Percentiles rank a stretch among this genome's conserved stretches.
Conservation (phyloP, 1,140 invertebrate species). For the Aphidius ervi region DNA sequence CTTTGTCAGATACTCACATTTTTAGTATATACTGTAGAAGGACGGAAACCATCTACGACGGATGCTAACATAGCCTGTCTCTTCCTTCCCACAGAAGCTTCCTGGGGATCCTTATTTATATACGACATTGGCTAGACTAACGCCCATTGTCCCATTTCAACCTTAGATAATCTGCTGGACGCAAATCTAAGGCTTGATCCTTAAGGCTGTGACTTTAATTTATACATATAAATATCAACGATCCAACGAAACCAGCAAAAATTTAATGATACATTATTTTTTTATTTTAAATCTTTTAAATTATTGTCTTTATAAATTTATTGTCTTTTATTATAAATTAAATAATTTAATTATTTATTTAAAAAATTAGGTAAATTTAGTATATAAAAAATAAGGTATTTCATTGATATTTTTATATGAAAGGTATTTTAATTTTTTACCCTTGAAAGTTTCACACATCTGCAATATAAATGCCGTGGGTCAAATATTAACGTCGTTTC, state of each 20-base stretch:
- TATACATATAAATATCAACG: conserved; percentile 32
- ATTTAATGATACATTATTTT: neutral
- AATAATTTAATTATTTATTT: no score
- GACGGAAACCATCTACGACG: conserved; percentile 30
- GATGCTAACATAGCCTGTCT: conserved; percentile 19
- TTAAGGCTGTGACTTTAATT: conserved; percentile 50
- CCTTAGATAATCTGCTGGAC: conserved; percentile 52
- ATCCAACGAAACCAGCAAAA: neutral
- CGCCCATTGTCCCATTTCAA: conserved; percentile 54
- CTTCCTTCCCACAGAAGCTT: conserved; percentile 35
- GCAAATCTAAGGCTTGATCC: conserved; percentile 55
- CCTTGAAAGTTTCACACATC: no score
- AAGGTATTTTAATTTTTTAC: no score
- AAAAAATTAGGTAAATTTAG: no score
- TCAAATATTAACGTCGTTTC: conserved; percentile 53
- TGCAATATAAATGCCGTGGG: conserved; percentile 30
- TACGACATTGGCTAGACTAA: conserved; percentile 51
- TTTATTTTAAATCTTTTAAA: no score
- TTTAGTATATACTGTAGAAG: conserved; percentile 23
- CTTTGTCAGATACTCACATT: conserved; percentile 5
- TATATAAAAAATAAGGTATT: no score
- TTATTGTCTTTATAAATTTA: no score
- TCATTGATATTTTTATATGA: no score
- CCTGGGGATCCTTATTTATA: conserved; percentile 52
- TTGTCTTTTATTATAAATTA: no score